phyloP scores from a whole-genome alignment of 2,888 invertebrate species.

The Sminthurides aquaticus region DNA sequence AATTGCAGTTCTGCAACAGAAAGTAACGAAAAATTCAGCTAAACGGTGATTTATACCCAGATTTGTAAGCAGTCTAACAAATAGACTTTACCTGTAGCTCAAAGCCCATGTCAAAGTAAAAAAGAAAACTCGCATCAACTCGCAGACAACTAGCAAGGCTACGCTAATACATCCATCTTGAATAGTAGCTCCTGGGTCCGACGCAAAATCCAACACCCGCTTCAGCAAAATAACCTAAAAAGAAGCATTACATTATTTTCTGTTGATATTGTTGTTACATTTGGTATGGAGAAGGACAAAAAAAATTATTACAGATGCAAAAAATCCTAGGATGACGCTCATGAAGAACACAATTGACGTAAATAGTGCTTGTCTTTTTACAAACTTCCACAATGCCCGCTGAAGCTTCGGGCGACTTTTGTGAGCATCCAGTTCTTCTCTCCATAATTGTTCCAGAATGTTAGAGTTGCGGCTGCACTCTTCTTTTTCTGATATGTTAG shows the following conservation, averaged over 20 bases:
- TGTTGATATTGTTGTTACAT: not conserved
- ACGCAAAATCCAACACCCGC: constrained; percentile 48
- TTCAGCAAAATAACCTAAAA: constrained; percentile 50
- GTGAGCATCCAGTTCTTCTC: constrained; percentile 47
- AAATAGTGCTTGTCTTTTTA: constrained; percentile 49
- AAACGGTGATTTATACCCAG: not conserved
- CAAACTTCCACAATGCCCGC: constrained; percentile 50
- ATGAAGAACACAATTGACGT: constrained; percentile 48
- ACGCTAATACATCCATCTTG: constrained; percentile 51
- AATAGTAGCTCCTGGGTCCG: constrained; percentile 47
- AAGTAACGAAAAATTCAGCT: no score
- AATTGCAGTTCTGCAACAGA: constrained; percentile 46
- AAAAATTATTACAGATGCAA: constrained; percentile 51
- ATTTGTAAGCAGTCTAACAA: not conserved
- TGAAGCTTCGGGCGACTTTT: constrained; percentile 49
- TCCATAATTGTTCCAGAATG: constrained; percentile 53
- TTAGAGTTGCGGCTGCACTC: constrained; percentile 34
- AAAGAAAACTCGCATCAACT: constrained; percentile 49
- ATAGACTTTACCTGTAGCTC: constrained; percentile 47
- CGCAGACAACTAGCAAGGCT: constrained; percentile 48
- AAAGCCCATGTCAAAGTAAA: constrained; percentile 52
- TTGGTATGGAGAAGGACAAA: not conserved
- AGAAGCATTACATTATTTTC: constrained; percentile 9
- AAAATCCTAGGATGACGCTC: constrained; percentile 50
- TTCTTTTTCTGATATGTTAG: constrained; percentile 29